Conservation (phyloP, 2,888 invertebrate genomes). For the Margaritifera margaritifera region DNA sequence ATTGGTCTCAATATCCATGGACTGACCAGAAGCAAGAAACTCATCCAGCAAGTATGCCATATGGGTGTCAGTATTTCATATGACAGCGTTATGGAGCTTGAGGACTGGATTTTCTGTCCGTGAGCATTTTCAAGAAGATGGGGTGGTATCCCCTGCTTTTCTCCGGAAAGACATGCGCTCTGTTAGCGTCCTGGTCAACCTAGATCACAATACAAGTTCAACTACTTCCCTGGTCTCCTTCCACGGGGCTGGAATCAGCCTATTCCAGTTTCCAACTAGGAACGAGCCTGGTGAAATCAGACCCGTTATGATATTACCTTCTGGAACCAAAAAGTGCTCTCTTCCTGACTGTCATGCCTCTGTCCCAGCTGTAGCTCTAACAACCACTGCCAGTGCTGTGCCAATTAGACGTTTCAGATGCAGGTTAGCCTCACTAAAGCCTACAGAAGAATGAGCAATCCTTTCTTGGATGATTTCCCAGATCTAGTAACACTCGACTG, state of each 20-base stretch:
- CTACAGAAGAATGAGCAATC: too few relatives aligned
- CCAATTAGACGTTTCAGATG: neutral
- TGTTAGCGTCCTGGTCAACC: slow-evolving; percentile 18
- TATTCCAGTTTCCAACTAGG: slow-evolving; percentile 17
- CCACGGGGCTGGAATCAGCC: slow-evolving; percentile 22
- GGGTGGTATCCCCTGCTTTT: slow-evolving; percentile 13
- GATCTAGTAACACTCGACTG: too few relatives aligned
- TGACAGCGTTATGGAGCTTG: slow-evolving; percentile 20
- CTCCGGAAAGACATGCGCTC: slow-evolving; percentile 18
- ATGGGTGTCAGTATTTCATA: slow-evolving; percentile 8
- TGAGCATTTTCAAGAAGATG: slow-evolving; percentile 15
- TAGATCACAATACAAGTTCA: slow-evolving; percentile 26
- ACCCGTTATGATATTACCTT: slow-evolving; percentile 11
- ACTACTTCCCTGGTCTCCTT: slow-evolving; percentile 19
- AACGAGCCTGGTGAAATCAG: slow-evolving; percentile 5
- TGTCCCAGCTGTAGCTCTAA: too few relatives aligned
- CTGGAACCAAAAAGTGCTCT: slow-evolving; percentile 5
- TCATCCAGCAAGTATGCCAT: slow-evolving; percentile 3
- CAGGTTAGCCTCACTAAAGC: neutral
- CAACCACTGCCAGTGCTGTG: neutral
- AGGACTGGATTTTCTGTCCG: slow-evolving; percentile 19
- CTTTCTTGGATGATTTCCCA: too few relatives aligned
- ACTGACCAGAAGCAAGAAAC: too few relatives aligned
- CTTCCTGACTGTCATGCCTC: slow-evolving; percentile 13
- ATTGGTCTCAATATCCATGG: slow-evolving; percentile 10